These are phyloP conservation scores for Mesochorus sp. DNA, from an alignment of 2,888 invertebrate species.

Conservation along the genomic window DNA sequence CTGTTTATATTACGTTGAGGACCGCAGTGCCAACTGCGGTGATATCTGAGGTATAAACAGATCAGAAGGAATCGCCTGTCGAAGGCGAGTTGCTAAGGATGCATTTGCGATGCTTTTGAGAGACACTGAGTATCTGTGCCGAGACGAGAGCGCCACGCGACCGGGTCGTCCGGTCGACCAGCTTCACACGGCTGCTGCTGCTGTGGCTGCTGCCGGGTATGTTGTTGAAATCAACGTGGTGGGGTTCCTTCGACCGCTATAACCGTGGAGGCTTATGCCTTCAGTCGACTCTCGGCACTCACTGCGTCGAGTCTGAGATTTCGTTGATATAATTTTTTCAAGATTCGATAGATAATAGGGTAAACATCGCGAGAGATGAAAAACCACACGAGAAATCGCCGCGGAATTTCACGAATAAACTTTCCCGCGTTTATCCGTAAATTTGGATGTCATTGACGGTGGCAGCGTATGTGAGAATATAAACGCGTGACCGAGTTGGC, in stretches of 20 bases:
- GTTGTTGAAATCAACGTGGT: constrained; percentile 79
- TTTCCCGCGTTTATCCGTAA: not conserved
- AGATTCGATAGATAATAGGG: constrained; percentile 11
- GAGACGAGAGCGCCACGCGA: constrained; percentile 77
- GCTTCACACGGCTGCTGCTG: constrained; percentile 64
- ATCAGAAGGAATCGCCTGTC: constrained; percentile 14
- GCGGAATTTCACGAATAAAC: not conserved
- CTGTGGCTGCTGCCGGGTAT: constrained; percentile 74
- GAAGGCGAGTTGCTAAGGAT: not conserved
- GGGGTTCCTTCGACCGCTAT: constrained; percentile 79
- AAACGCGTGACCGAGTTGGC: constrained; percentile 17
- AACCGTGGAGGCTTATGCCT: constrained; percentile 74
- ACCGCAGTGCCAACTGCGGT: constrained; percentile 2
- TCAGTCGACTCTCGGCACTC: constrained; percentile 81
- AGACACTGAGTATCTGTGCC: constrained; percentile 78
- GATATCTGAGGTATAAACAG: constrained; percentile 8
- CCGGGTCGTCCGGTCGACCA: constrained; percentile 76
- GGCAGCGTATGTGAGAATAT: not conserved
- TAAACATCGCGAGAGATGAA: not conserved
- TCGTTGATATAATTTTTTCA: constrained; percentile 70
- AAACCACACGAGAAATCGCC: not conserved
- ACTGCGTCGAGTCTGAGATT: constrained; percentile 78
- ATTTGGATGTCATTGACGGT: not conserved
- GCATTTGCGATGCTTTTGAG: constrained; percentile 72
- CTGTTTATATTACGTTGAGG: not conserved